Percentiles rank a stretch among this genome's conserved stretches.
These are phyloP conservation scores for Tauraco erythrolophus DNA, from an alignment of 2,113 vertebrate species.

Conservation along the genomic window DNA sequence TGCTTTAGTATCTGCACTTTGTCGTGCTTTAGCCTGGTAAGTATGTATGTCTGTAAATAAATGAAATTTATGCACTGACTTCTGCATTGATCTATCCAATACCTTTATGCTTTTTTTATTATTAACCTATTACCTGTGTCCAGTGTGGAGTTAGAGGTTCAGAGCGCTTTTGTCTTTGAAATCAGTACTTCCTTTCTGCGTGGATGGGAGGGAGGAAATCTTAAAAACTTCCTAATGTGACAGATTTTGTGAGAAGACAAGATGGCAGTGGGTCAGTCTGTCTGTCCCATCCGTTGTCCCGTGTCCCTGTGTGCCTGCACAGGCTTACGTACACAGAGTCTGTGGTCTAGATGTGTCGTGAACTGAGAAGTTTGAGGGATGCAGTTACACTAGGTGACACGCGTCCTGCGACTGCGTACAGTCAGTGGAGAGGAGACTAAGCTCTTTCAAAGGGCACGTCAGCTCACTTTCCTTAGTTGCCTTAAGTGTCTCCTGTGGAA, in stretches of 20 bases:
- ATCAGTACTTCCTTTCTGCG: background rate
- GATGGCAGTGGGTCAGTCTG: background rate
- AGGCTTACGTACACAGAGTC: fast-evolving
- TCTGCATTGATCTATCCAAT: background rate
- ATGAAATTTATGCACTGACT: background rate
- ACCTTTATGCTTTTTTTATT: background rate
- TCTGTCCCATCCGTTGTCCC: background rate
- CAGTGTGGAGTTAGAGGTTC: background rate
- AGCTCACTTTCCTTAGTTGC: background rate
- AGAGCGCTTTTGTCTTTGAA: background rate
- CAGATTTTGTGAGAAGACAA: background rate
- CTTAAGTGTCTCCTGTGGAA: background rate
- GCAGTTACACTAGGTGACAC: fast-evolving
- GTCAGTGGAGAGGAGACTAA: background rate
- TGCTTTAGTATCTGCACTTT: background rate
- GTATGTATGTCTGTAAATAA: background rate
- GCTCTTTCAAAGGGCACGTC: background rate
- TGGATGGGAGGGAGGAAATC: background rate
- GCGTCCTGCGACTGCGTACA: background rate
- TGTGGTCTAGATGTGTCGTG: background rate
- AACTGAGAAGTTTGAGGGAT: background rate
- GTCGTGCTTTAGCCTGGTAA: background rate
- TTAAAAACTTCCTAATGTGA: background rate
- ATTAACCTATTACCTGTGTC: background rate
- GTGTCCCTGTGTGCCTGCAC: background rate